phyloP scores from a whole-genome alignment of 2,113 vertebrate species.

The Callaeas wilsoni region DNA sequence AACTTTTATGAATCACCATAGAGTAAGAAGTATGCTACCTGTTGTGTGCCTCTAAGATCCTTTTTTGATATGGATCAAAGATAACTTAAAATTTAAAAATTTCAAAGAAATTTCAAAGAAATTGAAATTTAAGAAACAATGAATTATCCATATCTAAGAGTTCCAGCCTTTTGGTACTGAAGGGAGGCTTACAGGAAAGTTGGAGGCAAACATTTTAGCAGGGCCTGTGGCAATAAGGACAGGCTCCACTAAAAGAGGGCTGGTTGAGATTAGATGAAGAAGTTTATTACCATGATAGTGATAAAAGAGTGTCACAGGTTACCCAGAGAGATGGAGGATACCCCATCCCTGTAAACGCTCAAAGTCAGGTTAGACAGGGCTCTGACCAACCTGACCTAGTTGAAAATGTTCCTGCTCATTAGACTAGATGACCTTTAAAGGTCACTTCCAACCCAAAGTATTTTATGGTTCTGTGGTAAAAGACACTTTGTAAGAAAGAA shows the following conservation, averaged over 20 bases:
- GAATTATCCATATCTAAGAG: neutral
- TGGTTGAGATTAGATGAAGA: neutral
- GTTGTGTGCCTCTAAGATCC: neutral
- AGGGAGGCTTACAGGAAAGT: neutral
- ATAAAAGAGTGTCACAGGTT: neutral
- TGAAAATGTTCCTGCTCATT: neutral
- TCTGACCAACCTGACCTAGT: neutral
- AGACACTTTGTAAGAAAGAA: neutral
- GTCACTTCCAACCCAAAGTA: neutral
- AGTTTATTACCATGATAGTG: neutral
- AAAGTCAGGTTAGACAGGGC: neutral
- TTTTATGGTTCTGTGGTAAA: neutral
- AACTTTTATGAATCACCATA: neutral
- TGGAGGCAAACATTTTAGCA: neutral
- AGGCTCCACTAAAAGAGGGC: neutral
- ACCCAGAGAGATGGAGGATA: neutral
- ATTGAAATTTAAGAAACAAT: neutral
- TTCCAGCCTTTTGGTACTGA: neutral
- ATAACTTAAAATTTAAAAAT: neutral
- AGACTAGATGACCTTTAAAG: neutral
- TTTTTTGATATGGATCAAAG: neutral
- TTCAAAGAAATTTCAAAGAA: neutral
- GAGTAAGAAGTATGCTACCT: neutral
- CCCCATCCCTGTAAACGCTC: neutral
- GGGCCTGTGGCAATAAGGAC: neutral